A percentile compares a stretch with the other conserved stretches of the same genome.
Evolutionary conservation across 2,888 invertebrate genomes (phyloP).

Genomic region (Amphipoea lucens): DNA sequence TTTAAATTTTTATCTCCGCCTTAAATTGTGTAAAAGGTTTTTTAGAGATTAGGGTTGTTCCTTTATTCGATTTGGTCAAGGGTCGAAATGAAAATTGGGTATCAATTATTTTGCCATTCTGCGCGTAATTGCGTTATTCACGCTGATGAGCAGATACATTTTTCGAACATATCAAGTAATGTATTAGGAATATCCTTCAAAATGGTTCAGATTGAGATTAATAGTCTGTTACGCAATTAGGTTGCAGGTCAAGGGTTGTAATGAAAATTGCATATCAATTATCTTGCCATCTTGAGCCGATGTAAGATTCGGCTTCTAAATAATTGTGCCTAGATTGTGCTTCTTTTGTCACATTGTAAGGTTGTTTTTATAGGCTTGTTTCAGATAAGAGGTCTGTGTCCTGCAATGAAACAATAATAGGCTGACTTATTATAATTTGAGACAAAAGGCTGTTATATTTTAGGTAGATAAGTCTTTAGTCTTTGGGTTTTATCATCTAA

Average conservation of each 20-base stretch:
- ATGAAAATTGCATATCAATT: background rate
- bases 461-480: background rate
- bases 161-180: too few species aligned
- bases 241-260: background rate
- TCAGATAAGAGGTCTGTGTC: background rate
- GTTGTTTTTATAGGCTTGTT: background rate
- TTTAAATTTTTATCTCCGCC: conserved; percentile 70
- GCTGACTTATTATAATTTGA: too few species aligned
- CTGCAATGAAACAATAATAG: too few species aligned
- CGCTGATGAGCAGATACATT: too few species aligned
- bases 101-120: too few species aligned
- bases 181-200: too few species aligned
- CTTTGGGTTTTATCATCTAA: background rate
- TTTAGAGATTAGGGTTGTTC: conserved; percentile 26
- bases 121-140: too few species aligned
- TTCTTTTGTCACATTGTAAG: background rate
- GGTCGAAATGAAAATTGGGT: too few species aligned
- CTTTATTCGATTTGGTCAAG: background rate
- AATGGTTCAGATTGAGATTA: too few species aligned
- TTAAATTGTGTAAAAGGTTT: conserved; percentile 65
- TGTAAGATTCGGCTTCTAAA: background rate
- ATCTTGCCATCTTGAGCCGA: background rate
- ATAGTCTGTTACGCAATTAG: too few species aligned
- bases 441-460: background rate
- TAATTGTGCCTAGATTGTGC: background rate